Evolutionary conservation across 2,888 invertebrate species (phyloP).

Genomic region (Nasonovia ribisnigri): DNA sequence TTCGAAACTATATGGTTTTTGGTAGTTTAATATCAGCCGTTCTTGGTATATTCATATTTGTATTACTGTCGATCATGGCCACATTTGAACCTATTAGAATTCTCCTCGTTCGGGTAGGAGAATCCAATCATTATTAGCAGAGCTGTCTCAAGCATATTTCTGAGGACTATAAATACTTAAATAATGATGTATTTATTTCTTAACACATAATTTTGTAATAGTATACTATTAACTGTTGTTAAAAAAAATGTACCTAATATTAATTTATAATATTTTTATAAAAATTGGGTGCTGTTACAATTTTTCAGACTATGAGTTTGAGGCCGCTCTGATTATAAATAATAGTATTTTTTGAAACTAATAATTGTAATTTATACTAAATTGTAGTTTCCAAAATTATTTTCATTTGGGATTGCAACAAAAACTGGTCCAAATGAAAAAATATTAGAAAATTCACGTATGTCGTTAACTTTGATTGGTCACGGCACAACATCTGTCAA

Average conservation of each 20-base stretch:
- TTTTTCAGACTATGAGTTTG: neutral
- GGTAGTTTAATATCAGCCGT: constrained; percentile 72
- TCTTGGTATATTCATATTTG: constrained; percentile 73
- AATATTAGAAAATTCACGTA: constrained; percentile 75
- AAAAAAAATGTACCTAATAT: neutral
- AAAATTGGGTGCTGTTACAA: neutral
- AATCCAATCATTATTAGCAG: neutral
- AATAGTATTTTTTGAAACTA: constrained; percentile 30
- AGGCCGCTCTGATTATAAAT: neutral
- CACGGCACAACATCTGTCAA: constrained; percentile 81
- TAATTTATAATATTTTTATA: neutral
- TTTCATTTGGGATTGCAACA: constrained; percentile 80
- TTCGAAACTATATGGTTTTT: constrained; percentile 76
- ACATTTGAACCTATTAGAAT: constrained; percentile 76
- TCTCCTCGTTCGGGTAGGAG: constrained; percentile 76
- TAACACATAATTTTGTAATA: neutral
- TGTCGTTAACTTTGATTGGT: constrained; percentile 80
- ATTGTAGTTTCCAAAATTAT: constrained; percentile 77
- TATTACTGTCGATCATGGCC: constrained; percentile 76
- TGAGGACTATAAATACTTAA: neutral
- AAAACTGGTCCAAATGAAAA: constrained; percentile 78
- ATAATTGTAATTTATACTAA: neutral
- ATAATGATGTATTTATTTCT: neutral
- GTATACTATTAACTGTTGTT: neutral
- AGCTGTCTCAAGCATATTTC: neutral